Percentiles rank a stretch among this genome's conserved stretches.
These are phyloP conservation scores for Bergia puertoricense DNA, from an alignment of 92 coral and sea anemone species.

Conservation along the genomic window DNA sequence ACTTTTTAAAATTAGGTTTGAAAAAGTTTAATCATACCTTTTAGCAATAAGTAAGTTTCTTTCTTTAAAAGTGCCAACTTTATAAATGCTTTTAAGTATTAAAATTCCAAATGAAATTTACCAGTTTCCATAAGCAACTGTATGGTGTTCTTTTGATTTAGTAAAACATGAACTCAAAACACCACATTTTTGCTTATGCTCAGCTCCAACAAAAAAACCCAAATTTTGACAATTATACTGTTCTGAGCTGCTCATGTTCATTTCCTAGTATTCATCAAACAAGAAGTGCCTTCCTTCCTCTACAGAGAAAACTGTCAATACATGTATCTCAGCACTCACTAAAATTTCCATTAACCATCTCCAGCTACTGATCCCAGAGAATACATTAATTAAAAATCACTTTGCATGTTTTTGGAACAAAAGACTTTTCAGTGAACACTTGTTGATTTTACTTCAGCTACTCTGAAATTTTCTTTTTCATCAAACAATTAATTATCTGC, in stretches of 20 bases:
- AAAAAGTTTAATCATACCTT: not conserved
- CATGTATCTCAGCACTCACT: not conserved
- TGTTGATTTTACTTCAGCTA: too few species aligned
- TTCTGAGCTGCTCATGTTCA: not conserved
- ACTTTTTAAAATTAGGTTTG: not conserved
- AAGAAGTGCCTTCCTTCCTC: not conserved
- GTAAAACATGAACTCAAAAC: not conserved
- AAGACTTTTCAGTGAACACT: not conserved
- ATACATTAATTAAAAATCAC: not conserved
- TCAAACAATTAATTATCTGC: too few species aligned
- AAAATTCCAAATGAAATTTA: slow-evolving; percentile 1
- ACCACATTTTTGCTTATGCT: not conserved
- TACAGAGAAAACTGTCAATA: not conserved
- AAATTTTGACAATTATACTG: not conserved
- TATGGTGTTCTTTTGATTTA: not conserved
- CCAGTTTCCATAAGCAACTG: slow-evolving; percentile 8
- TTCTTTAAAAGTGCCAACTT: not conserved
- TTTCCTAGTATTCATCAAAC: not conserved
- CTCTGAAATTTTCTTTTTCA: too few species aligned
- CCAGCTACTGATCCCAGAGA: not conserved
- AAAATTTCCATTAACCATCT: not conserved
- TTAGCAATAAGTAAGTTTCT: too few species aligned
- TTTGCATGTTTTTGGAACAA: not conserved
- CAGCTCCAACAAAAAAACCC: not conserved
- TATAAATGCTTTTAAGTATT: slow-evolving; percentile 27